phyloP scores from a whole-genome alignment of 2,888 invertebrate species.

The Lasioglossum leucozonium region DNA sequence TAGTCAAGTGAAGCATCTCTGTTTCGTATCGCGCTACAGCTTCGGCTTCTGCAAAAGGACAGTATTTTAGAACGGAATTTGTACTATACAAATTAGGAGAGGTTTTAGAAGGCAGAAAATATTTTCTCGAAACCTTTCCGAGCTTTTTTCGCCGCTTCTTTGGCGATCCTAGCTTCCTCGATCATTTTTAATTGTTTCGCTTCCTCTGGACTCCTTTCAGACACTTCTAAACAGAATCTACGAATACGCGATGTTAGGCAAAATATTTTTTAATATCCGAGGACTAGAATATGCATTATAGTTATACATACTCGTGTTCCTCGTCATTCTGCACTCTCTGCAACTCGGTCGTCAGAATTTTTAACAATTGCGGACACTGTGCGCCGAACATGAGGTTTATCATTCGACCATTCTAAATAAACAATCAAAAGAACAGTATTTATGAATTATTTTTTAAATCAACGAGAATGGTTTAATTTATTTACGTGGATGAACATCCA shows the following conservation, averaged over 20 bases:
- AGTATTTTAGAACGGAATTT: not conserved
- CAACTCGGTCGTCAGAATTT: conserved; percentile 89
- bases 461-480: conserved; percentile 7
- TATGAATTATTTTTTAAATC: not conserved
- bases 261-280: not conserved
- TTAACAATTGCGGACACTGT: conserved; percentile 92
- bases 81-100: not conserved
- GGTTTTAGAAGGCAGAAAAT: not conserved
- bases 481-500: conserved; percentile 91
- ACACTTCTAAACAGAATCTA: conserved; percentile 80
- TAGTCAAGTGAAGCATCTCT: conserved; percentile 78
- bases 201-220: conserved; percentile 86
- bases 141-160: conserved; percentile 78
- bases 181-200: conserved; percentile 74
- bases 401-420: conserved; percentile 89
- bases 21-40: conserved; percentile 79
- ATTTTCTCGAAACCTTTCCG: conserved; percentile 75
- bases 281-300: not conserved
- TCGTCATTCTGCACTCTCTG: conserved; percentile 76
- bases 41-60: conserved; percentile 75
- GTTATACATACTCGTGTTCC: conserved; percentile 76
- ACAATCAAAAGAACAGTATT: not conserved
- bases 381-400: conserved; percentile 94
- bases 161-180: conserved; percentile 77
- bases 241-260: not conserved